Conservation (phyloP, 2,888 invertebrate species). For the Pandemis heparana region DNA sequence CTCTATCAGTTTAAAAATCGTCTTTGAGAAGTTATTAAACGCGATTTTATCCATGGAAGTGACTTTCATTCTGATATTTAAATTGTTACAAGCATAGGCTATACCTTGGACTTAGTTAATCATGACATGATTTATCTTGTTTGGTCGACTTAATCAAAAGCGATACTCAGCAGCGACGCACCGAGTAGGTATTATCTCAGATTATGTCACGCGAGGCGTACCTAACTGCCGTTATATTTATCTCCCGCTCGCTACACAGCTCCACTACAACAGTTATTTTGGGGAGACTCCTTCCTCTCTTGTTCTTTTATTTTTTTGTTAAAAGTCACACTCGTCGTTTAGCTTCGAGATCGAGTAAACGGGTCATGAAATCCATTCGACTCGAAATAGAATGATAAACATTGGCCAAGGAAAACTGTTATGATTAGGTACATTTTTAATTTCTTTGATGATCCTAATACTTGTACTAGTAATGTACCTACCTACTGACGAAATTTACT, state of each 20-base stretch:
- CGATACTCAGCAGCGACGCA: constrained; percentile 35
- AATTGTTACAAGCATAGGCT: too few relatives aligned
- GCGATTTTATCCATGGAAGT: neutral
- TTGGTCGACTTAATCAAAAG: constrained; percentile 31
- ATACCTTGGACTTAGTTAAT: neutral
- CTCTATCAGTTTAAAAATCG: too few relatives aligned
- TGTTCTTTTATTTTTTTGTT: constrained; percentile 69
- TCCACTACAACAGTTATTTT: constrained; percentile 71
- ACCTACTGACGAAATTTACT: neutral
- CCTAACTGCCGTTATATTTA: constrained; percentile 68
- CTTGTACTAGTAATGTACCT: neutral
- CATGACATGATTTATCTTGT: constrained; percentile 19
- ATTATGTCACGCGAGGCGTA: constrained; percentile 65
- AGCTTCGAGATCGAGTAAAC: constrained; percentile 57
- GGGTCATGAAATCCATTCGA: constrained; percentile 57
- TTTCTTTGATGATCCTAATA: constrained; percentile 41
- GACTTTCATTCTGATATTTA: too few relatives aligned
- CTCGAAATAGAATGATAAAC: constrained; percentile 50
- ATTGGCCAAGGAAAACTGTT: constrained; percentile 47
- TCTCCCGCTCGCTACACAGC: constrained; percentile 64
- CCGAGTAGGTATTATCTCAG: constrained; percentile 46
- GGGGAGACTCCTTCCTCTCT: constrained; percentile 67
- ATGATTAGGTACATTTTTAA: constrained; percentile 46
- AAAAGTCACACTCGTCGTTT: constrained; percentile 51
- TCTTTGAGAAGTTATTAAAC: neutral